Conservation (phyloP, 2,797 vertebrate genomes). For the Pangasius mekongensis region DNA sequence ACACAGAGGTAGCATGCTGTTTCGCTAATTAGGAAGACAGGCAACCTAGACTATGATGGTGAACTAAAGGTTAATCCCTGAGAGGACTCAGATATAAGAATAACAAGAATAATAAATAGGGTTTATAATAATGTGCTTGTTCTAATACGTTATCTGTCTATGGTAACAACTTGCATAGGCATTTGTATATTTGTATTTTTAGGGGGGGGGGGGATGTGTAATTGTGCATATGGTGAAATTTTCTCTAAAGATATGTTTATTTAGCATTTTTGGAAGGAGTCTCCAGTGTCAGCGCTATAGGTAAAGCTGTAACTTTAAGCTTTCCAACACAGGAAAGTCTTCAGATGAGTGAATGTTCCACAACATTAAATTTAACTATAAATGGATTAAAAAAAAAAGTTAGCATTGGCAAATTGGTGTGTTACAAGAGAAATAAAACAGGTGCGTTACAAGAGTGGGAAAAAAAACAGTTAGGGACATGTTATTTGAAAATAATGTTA, state of each 20-base stretch:
- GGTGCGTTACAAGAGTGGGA: not conserved
- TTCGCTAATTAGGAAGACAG: slow-evolving; percentile 21
- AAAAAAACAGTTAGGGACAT: too few relatives aligned
- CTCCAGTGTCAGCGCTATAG: not conserved
- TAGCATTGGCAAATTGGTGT: not conserved
- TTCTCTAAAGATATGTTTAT: not conserved
- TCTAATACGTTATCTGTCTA: not conserved
- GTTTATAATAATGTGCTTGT: not conserved
- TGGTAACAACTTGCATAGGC: not conserved
- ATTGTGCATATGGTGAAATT: not conserved
- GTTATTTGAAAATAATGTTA: not conserved
- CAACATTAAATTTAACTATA: not conserved
- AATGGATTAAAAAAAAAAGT: too few relatives aligned
- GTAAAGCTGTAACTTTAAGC: not conserved
- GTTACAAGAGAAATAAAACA: not conserved
- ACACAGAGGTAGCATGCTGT: slow-evolving; percentile 9
- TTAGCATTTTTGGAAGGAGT: not conserved
- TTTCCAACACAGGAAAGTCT: too few relatives aligned
- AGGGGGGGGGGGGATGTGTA: too few relatives aligned
- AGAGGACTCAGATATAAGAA: not conserved
- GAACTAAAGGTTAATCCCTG: slow-evolving; percentile 28
- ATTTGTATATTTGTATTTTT: not conserved
- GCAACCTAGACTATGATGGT: not conserved
- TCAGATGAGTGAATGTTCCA: not conserved
- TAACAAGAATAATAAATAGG: too few relatives aligned